Evolutionary conservation across 2,888 invertebrate species (phyloP), one percentile per base, ranked within the genome.

Genomic region (Trissolcus japonicus): DNA sequence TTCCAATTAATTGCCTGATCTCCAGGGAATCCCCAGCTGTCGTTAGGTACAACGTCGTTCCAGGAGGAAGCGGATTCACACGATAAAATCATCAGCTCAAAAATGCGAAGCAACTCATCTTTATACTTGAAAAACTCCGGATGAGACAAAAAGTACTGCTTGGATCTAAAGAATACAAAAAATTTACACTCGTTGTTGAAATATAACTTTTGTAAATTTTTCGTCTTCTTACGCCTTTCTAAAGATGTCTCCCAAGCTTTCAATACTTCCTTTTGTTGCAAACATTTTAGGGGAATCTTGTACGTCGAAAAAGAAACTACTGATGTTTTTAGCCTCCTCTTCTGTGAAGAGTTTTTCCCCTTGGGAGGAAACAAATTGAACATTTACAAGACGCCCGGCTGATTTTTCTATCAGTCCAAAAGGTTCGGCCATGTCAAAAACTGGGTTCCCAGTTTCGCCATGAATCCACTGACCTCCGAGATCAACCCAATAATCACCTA

Each of bases 381-480:
- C 14, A 14, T 16, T 16, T 14, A 1, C 17, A 17, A 16, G 1
- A 21, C 11, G 17, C 0, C 17, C 56, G 11, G 79, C 56, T 13
- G 79, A 79, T 17, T 79, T 57, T 51, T 83, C 82, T 16, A 82
- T 53, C 6, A 83, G 25, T 7, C 82, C 85, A 7, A 85, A 63
- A 16, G 85, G 83, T 61, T 80, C 80, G 3, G 82, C 86, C 16
- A 85, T 14, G 16, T 86, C 80, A 59, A 79, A 85, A 4, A 41
- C 85, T 6, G 80, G 78, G 54, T 86, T 86, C 7, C 75, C 77
- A 55, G 71, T 29, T 72, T 85, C 81, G 1, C 86, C 86, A 17
- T 85, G 85, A 13, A 86, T 81, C 84, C 85, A 85, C 71, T 86
- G 85, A 16, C 77, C 86, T 2, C 86, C 86, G 16, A 86, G 50